phyloP scores from a whole-genome alignment of 2,888 invertebrate species.

The Leucophora obtusa region DNA sequence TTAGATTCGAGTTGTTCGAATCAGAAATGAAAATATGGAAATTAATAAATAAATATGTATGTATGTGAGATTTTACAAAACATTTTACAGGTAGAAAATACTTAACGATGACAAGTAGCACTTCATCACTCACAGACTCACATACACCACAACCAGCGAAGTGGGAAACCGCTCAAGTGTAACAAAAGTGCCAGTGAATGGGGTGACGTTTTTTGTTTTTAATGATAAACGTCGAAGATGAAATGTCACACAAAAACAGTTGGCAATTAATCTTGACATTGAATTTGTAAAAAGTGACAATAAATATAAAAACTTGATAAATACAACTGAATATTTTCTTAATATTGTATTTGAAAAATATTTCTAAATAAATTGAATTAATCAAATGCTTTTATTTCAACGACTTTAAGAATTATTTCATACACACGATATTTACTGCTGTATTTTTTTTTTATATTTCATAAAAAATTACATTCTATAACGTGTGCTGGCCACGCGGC shows the following conservation, averaged over 20 bases:
- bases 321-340: background rate
- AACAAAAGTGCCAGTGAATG: slow-evolving; percentile 49
- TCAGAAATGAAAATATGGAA: slow-evolving; percentile 23
- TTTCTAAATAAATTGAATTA: background rate
- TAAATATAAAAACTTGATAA: background rate
- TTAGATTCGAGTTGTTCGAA: slow-evolving; percentile 1
- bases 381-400: slow-evolving; percentile 13
- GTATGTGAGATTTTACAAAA: slow-evolving; percentile 14
- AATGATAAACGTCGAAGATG: slow-evolving; percentile 34
- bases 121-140: slow-evolving; percentile 43
- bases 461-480: slow-evolving; percentile 19
- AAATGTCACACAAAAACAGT: slow-evolving; percentile 46
- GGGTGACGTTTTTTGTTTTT: slow-evolving; percentile 15
- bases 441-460: background rate
- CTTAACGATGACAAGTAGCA: slow-evolving; percentile 51
- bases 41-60: slow-evolving; percentile 17
- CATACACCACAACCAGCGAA: background rate
- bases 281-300: slow-evolving; percentile 10
- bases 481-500: slow-evolving; percentile 75
- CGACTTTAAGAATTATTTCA: background rate
- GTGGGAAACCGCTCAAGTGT: slow-evolving; percentile 35
- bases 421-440: no score
- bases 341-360: no score
- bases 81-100: slow-evolving; percentile 45
- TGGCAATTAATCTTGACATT: slow-evolving; percentile 60